A percentile compares a stretch with the other conserved stretches of the same genome.
Conservation (phyloP, 2,888 invertebrate genomes). For the Drosophila vallismaia region DNA sequence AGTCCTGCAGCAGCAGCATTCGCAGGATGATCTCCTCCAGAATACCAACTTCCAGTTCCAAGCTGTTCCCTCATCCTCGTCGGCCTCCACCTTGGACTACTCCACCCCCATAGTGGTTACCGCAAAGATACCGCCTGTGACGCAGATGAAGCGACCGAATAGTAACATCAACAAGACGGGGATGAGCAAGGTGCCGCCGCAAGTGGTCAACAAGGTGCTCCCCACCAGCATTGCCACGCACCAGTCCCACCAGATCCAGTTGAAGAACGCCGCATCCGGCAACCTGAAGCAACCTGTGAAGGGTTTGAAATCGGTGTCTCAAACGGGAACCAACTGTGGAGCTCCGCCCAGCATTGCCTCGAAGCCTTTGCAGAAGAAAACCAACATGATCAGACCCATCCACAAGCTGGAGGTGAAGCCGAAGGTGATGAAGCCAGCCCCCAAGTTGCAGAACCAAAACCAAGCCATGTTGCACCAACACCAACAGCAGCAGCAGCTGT, state of each 20-base stretch:
- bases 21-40: constrained; percentile 67
- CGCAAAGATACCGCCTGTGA: constrained; percentile 70
- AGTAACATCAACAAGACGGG: constrained; percentile 44
- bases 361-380: constrained; percentile 70
- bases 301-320: constrained; percentile 46
- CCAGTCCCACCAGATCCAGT: constrained; percentile 54
- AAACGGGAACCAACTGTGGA: constrained; percentile 60
- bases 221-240: constrained; percentile 68
- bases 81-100: constrained; percentile 48
- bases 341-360: constrained; percentile 72
- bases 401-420: constrained; percentile 81
- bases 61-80: constrained; percentile 43
- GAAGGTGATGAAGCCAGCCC: constrained; percentile 70
- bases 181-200: constrained; percentile 73
- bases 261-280: constrained; percentile 30
- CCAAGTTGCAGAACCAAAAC: constrained; percentile 44
- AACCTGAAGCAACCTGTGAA: constrained; percentile 56
- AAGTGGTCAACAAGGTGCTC: constrained; percentile 81
- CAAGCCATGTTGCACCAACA: constrained; percentile 34
- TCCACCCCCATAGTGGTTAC: constrained; percentile 62
- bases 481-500: constrained; percentile 27
- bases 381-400: constrained; percentile 79
- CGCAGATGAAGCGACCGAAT: constrained; percentile 68
- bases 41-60: constrained; percentile 68
- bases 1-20: constrained; percentile 63